phyloP scores from a whole-genome alignment of 2,113 vertebrate species.

The Hippocampus mohnikei region DNA sequence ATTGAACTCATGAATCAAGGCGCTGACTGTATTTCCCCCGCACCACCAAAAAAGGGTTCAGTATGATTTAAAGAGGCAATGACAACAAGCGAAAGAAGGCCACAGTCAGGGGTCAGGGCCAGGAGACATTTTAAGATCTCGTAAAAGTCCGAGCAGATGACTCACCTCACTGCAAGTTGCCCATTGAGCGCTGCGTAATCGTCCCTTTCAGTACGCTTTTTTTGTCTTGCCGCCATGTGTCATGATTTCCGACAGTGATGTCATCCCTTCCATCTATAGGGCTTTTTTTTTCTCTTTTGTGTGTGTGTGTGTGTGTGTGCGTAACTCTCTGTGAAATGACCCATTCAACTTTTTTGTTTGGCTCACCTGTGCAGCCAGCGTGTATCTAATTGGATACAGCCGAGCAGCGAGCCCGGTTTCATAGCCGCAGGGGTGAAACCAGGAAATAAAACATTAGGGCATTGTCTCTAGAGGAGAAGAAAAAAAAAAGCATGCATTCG shows the following conservation, averaged over 20 bases:
- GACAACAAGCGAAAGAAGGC: background rate
- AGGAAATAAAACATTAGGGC: slow-evolving; percentile 60
- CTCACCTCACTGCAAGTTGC: slow-evolving; percentile 48
- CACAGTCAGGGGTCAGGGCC: background rate
- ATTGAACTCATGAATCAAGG: too few relatives aligned
- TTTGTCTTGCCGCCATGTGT: slow-evolving; percentile 47
- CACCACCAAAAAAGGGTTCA: background rate
- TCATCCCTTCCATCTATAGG: slow-evolving; percentile 48
- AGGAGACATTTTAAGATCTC: slow-evolving; percentile 17
- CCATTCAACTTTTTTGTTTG: slow-evolving; percentile 57
- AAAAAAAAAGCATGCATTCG: slow-evolving; percentile 36
- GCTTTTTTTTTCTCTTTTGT: slow-evolving; percentile 26
- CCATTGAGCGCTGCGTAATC: slow-evolving; percentile 38
- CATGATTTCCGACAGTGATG: slow-evolving; percentile 55
- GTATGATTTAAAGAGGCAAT: background rate
- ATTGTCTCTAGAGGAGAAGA: slow-evolving; percentile 37
- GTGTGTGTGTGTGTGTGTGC: slow-evolving; percentile 15
- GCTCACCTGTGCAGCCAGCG: slow-evolving; percentile 44
- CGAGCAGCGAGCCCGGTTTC: slow-evolving; percentile 32
- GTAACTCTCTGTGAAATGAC: slow-evolving; percentile 58
- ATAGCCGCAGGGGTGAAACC: slow-evolving; percentile 43
- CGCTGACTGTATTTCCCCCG: background rate
- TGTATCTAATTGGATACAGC: slow-evolving; percentile 61
- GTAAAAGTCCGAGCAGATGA: slow-evolving; percentile 53
- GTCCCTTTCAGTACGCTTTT: slow-evolving; percentile 22